Evolutionary conservation across 2,113 vertebrate species (phyloP), one percentile per base, ranked within the genome.

Genomic region (Hippocampus comes): DNA sequence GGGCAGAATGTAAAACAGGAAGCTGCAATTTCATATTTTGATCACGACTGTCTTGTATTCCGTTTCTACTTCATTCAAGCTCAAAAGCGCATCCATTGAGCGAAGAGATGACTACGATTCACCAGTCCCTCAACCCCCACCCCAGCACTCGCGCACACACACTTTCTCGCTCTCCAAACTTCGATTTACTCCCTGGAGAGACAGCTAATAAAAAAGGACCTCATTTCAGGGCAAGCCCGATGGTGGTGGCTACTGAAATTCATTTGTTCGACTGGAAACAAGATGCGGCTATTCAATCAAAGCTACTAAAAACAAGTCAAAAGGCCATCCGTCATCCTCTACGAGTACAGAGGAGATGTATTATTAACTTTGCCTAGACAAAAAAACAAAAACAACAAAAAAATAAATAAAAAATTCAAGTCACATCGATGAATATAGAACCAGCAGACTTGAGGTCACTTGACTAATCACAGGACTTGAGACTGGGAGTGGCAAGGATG

Each of bases 401-500:
- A 73, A 87, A 82, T 87, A 30, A 30, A 30, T 3, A 30, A 5
- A 38, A 38, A 38, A 6, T 38, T 38, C 5, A 38, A 38, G 34
- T 6, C 34, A 7, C 34, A 38, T 5, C 34, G 34, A 38, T 38
- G 34, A 6, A 38, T 38, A 38, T 38, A 5, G 34, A 7, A 38
- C 34, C 34, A 38, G 34, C 34, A 38, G 34, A 38, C 34, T 38
- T 38, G 34, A 38, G 34, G 34, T 6, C 34, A 38, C 34, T 38
- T 38, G 34, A 38, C 34, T 38, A 5, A 34, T 34, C 30, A 5
- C 30, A 34, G 30, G 30, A 34, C 4, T 34, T 34, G 30, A 34
- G 89, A 87, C 70, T 53, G 70, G 76, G 77, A 82, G 79, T 84
- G 88, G 85, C 84, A 90, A 84, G 69, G 81, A 91, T 90, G 92